Base-by-base conservation (phyloP, 2,113 vertebrate genomes). In the Ciconia stormi region DNA sequence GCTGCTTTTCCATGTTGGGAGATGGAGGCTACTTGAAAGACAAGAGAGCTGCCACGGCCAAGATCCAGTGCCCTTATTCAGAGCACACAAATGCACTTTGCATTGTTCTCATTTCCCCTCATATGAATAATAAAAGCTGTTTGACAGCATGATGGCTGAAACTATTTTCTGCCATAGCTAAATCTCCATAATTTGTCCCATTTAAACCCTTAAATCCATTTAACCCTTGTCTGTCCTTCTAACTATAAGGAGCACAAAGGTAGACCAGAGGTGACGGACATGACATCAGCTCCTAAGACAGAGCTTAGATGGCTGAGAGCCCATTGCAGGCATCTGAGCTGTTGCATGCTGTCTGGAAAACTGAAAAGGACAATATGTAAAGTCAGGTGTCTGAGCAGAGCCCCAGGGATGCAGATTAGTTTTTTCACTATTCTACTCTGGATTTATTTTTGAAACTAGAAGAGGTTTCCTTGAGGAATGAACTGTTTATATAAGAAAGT, bases 71-170 rank as follows among this genome's bases (percentile, higher is more conserved):
- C 52, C 82, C 56, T 77, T 30, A 7, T 11, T n/a, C 6, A 1
- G 55, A 32, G 83, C 76, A 49, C 74, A 55, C 15, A 13, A 63
- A 47, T 50, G 74, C 50, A 4, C 90, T 74, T 44, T 9, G 59
- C 85, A 87, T 89, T 95, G 92, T 79, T 93, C 88, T 90, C 47
- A 2, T 74, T 95, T 95, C 92, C 90, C 65, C 83, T 95, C 76
- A 27, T 74, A 72, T 40, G 67, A 89, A 72, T 74, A 89, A 89
- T 22, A 36, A 89, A 93, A 88, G 34, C 46, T 59, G 21, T 34
- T 59, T 73, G 67, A 92, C 36, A 65, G 40, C 78, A 27, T 38
- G 13, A 30, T 52, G 46, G 26, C 66, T 61, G 29, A 22, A 82
- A n/a, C 6, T 81, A 6, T n/a, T 55, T 79, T 46, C 56, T 92